Percentiles rank a stretch among this genome's conserved stretches.
phyloP scores from a whole-genome alignment of 2,888 invertebrate species.

The Coenonympha glycerion region DNA sequence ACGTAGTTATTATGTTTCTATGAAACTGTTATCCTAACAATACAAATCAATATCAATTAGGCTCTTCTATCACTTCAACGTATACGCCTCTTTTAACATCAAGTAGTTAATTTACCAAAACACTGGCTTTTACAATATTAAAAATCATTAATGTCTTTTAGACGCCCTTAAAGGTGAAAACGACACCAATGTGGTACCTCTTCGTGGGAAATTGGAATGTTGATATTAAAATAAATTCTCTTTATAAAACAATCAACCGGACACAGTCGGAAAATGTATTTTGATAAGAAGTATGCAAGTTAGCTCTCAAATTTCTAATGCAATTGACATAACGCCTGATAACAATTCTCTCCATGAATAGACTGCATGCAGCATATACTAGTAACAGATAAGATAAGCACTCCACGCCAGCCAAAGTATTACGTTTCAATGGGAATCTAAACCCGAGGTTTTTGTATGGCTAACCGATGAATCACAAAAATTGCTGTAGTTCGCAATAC shows the following conservation, averaged over 20 bases:
- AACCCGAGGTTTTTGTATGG: slow-evolving; percentile 6
- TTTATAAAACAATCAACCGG: neutral
- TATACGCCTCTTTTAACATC: slow-evolving; percentile 60
- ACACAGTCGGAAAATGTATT: neutral
- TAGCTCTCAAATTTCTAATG: slow-evolving; percentile 13
- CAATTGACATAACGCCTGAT: slow-evolving; percentile 13
- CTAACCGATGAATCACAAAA: slow-evolving; percentile 15
- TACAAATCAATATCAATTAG: slow-evolving; percentile 67
- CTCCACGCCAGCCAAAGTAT: slow-evolving; percentile 9
- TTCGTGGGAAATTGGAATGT: slow-evolving; percentile 38
- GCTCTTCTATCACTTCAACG: slow-evolving; percentile 72
- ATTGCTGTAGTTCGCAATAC: too few relatives aligned
- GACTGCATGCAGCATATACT: neutral
- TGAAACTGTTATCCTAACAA: slow-evolving; percentile 68
- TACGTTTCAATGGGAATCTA: slow-evolving; percentile 1
- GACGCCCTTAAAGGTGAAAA: slow-evolving; percentile 42
- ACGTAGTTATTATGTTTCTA: slow-evolving; percentile 67
- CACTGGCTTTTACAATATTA: slow-evolving; percentile 38
- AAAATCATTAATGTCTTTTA: slow-evolving; percentile 44
- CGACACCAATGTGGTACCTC: slow-evolving; percentile 24
- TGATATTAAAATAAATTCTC: slow-evolving; percentile 24
- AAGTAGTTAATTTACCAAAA: slow-evolving; percentile 40
- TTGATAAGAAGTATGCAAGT: slow-evolving; percentile 10
- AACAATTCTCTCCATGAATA: slow-evolving; percentile 2
- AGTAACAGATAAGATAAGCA: slow-evolving; percentile 13